Evolutionary conservation across 1,140 invertebrate species (phyloP).

Genomic region (Drosophila leontia): DNA sequence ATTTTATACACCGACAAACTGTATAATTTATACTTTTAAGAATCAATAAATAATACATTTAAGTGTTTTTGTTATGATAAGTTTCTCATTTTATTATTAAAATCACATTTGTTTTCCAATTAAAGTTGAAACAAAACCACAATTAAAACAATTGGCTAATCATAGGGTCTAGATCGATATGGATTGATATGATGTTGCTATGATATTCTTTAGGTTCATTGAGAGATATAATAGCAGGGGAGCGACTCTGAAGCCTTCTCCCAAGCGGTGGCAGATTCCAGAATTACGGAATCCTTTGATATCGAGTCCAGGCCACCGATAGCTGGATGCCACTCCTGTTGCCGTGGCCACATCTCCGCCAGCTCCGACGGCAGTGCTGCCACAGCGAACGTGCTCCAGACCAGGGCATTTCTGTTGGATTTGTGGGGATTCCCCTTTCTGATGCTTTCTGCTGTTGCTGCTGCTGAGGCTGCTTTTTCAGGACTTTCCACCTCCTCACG

Average conservation of each 20-base stretch:
- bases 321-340: constrained; percentile 30
- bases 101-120: constrained; percentile 64
- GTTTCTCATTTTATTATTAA: constrained; percentile 35
- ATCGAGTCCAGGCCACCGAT: constrained; percentile 59
- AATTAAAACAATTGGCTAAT: constrained; percentile 51
- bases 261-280: constrained; percentile 4
- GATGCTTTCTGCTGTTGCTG: constrained; percentile 3
- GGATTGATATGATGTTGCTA: constrained; percentile 83
- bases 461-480: constrained; percentile 5
- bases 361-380: constrained; percentile 72
- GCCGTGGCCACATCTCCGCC: constrained; percentile 10
- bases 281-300: constrained; percentile 57
- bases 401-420: constrained; percentile 50
- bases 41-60: not conserved
- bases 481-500: constrained; percentile 20
- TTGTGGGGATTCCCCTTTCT: not conserved
- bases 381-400: constrained; percentile 60
- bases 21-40: not conserved
- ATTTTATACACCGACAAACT: no score
- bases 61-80: not conserved
- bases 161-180: constrained; percentile 68
- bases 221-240: constrained; percentile 36
- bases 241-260: constrained; percentile 3
- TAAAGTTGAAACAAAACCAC: constrained; percentile 15
- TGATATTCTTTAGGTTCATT: constrained; percentile 82